Evolutionary conservation across 1,140 invertebrate genomes (phyloP), one percentile per base, ranked within the genome.

Genomic region (Diprion similis): DNA sequence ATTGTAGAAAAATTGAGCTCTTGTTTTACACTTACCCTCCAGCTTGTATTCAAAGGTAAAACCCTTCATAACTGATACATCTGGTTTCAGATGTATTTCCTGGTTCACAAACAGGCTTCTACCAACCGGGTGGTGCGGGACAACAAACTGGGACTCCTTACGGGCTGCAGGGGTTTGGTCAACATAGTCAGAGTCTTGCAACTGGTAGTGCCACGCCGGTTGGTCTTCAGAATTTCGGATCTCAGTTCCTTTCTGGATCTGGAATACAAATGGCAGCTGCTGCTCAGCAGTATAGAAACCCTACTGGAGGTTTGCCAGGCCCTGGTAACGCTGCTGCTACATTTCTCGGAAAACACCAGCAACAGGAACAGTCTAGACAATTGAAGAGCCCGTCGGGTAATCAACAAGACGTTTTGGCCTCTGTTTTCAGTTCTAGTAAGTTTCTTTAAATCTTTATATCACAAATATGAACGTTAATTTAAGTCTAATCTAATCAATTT

Each of bases 151-250:
- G 88, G 73, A 84, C 89, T 74, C 89, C 85, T 73, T 88, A 89
- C 71, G 82, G 88, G 73, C 80, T 89, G 19, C 88, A 87, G 80
- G 88, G 87, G 77, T 90, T 83, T 80, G 87, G 87, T 4, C 88
- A 88, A 75, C 87, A 86, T 78, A 89, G 81, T 74, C 86, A 87
- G 70, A 89, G 80, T 70, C 71, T 87, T 19, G 85, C 85, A 70
- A 87, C 89, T 37, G 88, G 88, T 24, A 89, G 83, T 79, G 85
- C 89, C 70, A 89, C 82, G 46, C 89, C 83, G 71, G 90, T 89
- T 77, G 90, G 89, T 70, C 79, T 91, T 47, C 91, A 92, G 78
- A 91, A 90, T 59, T 92, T 91, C 78, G 89, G 89, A 68, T 91
- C 90, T 46, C 89, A 91, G 80, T 90, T 90, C 72, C 82, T 90